Base-by-base conservation (phyloP, 2,888 invertebrate genomes). In the Loripinus fragilis region DNA sequence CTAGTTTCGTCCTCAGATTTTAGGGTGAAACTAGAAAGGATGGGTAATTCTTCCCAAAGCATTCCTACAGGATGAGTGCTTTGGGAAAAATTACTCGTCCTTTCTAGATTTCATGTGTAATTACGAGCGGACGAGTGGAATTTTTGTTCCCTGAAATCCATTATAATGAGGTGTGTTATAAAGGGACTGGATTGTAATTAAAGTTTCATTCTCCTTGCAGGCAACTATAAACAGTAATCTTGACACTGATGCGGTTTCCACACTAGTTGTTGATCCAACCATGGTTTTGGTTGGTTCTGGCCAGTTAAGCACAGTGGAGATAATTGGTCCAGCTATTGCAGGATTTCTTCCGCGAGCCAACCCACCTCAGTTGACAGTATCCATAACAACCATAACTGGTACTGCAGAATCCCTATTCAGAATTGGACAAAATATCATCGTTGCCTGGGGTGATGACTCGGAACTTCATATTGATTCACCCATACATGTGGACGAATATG, bases 361-460 rank as follows among this genome's bases (percentile, higher is more conserved):
- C 12, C 20, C 80, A 12, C 73, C 77, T 3, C 55, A 81, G 15
- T 64, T 87, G 20, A 80, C 73, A 50, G 60, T 33, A 2, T 78
- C 80, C 28, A 70, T 88, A 17, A 83, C 76, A 10, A 70, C 52
- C 10, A 78, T 88, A n/a, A 83, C 30, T 12, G 85, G 87, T 28
- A 78, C 70, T 35, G 5, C 48, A n/a, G 55, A 70, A 0, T 80
- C 87, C 5, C 55, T 77, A 2, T 52, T 88, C n/a, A 42, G 38
- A 15, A 80, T 87, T 8, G 85, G 83, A 23, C 42, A 73, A 15
- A 75, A 80, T 55, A 76, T 83, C 2, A 83, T 83, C 50, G 50
- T 88, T 23, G 81, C 71, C 67, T 76, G 76, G 64, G 79, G 74
- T 12, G n/a, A n/a, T n/a, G 79, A 83, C 1, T 52, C 70, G 30